phyloP scores from a whole-genome alignment of 2,113 vertebrate species.

The Pongo abelii region DNA sequence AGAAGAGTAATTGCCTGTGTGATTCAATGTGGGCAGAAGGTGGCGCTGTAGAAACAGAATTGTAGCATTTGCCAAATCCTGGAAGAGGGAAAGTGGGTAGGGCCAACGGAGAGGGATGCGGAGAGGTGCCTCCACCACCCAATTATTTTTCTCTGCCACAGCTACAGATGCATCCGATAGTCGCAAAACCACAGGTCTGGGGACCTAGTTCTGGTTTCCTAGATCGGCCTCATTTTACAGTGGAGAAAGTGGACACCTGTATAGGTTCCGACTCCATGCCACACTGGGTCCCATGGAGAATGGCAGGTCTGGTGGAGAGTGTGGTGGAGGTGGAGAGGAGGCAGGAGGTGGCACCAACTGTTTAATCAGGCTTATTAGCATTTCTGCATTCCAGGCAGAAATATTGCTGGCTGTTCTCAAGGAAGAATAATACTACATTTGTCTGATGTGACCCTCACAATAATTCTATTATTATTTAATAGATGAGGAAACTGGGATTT shows the following conservation, averaged over 20 bases:
- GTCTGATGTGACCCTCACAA: neutral
- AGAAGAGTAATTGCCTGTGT: neutral
- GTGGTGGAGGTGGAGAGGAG: neutral
- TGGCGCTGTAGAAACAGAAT: slow-evolving; percentile 33
- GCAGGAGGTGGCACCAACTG: neutral
- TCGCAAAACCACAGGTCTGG: neutral
- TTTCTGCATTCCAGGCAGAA: neutral
- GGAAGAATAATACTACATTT: neutral
- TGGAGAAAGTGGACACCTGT: neutral
- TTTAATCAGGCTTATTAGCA: neutral
- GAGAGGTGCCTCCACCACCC: neutral
- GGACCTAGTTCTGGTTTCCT: neutral
- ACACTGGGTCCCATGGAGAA: neutral
- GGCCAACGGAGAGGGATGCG: accelerated
- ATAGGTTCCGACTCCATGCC: no score
- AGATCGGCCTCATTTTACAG: neutral
- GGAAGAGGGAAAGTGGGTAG: neutral
- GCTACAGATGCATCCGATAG: neutral
- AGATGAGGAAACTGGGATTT: neutral
- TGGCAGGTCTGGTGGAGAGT: neutral
- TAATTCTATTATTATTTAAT: neutral
- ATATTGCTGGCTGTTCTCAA: neutral
- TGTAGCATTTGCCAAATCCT: neutral
- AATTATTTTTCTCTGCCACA: neutral
- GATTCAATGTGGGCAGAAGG: slow-evolving; percentile 21